Conservation (phyloP, 1,140 invertebrate genomes). For the Bombus sibiricus region DNA sequence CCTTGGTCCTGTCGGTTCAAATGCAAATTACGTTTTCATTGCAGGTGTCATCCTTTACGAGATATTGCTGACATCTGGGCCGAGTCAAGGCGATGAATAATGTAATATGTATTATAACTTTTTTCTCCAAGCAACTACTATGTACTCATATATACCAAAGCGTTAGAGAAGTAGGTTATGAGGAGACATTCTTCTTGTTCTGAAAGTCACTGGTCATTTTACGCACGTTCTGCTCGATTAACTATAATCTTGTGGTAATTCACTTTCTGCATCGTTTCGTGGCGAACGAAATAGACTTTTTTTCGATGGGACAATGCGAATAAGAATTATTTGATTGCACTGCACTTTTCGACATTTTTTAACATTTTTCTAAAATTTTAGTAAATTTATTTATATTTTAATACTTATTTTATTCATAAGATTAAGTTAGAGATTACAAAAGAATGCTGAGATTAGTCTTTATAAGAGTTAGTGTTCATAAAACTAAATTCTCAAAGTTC, state of each 20-base stretch:
- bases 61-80: slow-evolving; percentile 7
- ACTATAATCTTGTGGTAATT: neutral
- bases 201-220: neutral
- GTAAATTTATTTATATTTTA: neutral
- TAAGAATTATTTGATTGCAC: neutral
- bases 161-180: slow-evolving; percentile 21
- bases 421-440: neutral
- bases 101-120: neutral
- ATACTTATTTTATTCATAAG: neutral
- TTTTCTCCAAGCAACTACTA: neutral
- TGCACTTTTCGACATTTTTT: neutral
- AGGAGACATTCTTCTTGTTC: neutral
- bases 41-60: slow-evolving; percentile 16
- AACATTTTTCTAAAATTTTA: neutral
- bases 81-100: slow-evolving; percentile 60
- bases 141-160: neutral
- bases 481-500: neutral
- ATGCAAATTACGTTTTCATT: slow-evolving; percentile 41
- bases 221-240: neutral
- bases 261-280: slow-evolving; percentile 19
- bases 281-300: too few relatives aligned
- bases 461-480: too few relatives aligned
- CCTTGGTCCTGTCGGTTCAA: neutral
- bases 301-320: neutral
- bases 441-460: neutral